Conservation (phyloP, 1,140 invertebrate genomes). For the Drosophila lacteicornis region DNA sequence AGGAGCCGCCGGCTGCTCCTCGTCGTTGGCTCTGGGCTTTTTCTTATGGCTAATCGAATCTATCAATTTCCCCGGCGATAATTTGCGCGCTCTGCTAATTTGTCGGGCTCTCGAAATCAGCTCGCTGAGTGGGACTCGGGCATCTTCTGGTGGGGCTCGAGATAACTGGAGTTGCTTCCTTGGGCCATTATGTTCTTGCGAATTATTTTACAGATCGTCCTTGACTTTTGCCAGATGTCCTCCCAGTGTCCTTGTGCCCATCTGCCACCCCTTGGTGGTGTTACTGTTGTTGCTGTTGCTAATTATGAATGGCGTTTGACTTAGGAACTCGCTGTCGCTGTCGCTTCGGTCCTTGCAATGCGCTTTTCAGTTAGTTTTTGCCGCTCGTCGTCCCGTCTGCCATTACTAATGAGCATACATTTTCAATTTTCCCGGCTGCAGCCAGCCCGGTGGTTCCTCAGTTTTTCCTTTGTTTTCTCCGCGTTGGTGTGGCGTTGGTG, state of each 20-base stretch:
- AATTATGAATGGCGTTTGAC: constrained; percentile 55
- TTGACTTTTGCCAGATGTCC: constrained; percentile 57
- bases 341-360: constrained; percentile 59
- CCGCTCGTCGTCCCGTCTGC: constrained; percentile 28
- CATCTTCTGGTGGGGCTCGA: constrained; percentile 51
- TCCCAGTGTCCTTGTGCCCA: constrained; percentile 19
- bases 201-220: constrained; percentile 45
- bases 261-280: constrained; percentile 6
- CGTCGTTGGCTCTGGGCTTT: constrained; percentile 19
- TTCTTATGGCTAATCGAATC: constrained; percentile 73
- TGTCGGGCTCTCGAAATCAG: constrained; percentile 55
- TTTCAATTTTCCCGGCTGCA: constrained; percentile 59
- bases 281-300: constrained; percentile 24
- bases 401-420: constrained; percentile 61
- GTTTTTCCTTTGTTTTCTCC: constrained; percentile 5
- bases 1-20: constrained; percentile 43
- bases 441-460: neutral
- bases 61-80: constrained; percentile 71
- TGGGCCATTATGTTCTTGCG: constrained; percentile 49
- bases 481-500: constrained; percentile 25
- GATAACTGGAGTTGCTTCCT: constrained; percentile 51
- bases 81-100: constrained; percentile 67
- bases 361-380: constrained; percentile 69
- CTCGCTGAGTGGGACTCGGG: constrained; percentile 47
- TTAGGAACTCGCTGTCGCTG: constrained; percentile 69